Evolutionary conservation across 2,113 vertebrate genomes (phyloP).

Genomic region (Sylvia atricapilla): DNA sequence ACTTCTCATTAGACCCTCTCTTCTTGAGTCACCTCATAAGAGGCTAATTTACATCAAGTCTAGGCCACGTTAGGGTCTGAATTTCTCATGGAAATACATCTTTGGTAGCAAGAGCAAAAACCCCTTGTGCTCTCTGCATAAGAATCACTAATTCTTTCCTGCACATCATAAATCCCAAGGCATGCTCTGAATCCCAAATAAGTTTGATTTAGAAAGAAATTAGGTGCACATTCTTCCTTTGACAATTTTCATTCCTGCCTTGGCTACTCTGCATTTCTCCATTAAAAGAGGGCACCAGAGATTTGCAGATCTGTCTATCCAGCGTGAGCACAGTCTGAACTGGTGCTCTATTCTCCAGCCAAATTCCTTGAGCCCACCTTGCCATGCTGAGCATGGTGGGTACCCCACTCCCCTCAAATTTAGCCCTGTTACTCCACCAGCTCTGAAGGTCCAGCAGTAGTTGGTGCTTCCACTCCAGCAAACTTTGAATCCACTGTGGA

Average conservation of each 20-base stretch:
- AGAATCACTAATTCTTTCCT: slow-evolving; percentile 4
- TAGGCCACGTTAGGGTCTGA: background rate
- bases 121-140: background rate
- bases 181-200: slow-evolving; percentile 16
- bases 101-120: slow-evolving; percentile 25
- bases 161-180: slow-evolving; percentile 8
- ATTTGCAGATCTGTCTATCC: background rate
- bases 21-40: background rate
- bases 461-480: background rate
- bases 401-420: background rate
- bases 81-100: slow-evolving; percentile 11
- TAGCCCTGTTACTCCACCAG: background rate
- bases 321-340: background rate
- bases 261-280: background rate
- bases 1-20: slow-evolving; percentile 29
- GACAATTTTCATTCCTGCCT: background rate
- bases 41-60: slow-evolving; percentile 18
- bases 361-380: background rate
- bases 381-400: rapidly evolving
- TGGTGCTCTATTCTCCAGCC: background rate
- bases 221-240: background rate
- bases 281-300: background rate
- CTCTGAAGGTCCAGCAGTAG: background rate
- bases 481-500: background rate
- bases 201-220: background rate